phyloP scores from a whole-genome alignment of 1,140 invertebrate species.

The Rhizoglyphus robini region DNA sequence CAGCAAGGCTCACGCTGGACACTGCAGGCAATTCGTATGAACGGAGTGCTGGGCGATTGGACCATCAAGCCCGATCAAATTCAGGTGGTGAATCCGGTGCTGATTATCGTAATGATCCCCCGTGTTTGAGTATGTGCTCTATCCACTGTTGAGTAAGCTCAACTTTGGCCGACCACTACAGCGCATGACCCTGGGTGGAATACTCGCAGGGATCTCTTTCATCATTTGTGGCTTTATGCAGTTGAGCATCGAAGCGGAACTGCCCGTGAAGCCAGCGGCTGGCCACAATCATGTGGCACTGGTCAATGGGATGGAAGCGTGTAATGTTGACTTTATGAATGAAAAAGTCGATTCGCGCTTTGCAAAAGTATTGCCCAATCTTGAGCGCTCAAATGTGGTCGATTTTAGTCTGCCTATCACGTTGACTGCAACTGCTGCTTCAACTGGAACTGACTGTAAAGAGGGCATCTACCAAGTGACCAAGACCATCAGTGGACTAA shows the following conservation, averaged over 20 bases:
- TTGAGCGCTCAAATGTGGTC: neutral
- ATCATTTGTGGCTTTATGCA: constrained; percentile 72
- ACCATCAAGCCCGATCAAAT: constrained; percentile 72
- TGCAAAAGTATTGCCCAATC: neutral
- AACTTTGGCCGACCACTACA: constrained; percentile 48
- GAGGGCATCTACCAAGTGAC: too few relatives aligned
- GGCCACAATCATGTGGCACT: neutral
- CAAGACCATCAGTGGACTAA: neutral
- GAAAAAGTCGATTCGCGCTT: neutral
- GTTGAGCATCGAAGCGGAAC: constrained; percentile 47
- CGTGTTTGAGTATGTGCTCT: constrained; percentile 60
- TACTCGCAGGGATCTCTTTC: constrained; percentile 71
- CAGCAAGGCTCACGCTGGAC: constrained; percentile 85
- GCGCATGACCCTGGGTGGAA: constrained; percentile 61
- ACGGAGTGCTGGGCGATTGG: constrained; percentile 50
- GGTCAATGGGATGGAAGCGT: neutral
- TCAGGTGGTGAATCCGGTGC: constrained; percentile 65
- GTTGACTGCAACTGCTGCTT: too few relatives aligned
- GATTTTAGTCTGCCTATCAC: neutral
- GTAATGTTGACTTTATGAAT: neutral
- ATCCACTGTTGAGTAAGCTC: constrained; percentile 39
- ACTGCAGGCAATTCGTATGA: constrained; percentile 77
- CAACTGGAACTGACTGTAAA: too few relatives aligned
- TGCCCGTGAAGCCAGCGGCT: neutral
- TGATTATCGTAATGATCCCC: constrained; percentile 76